Conservation (phyloP, 2,888 invertebrate genomes). For the Nephrotoma appendiculata region DNA sequence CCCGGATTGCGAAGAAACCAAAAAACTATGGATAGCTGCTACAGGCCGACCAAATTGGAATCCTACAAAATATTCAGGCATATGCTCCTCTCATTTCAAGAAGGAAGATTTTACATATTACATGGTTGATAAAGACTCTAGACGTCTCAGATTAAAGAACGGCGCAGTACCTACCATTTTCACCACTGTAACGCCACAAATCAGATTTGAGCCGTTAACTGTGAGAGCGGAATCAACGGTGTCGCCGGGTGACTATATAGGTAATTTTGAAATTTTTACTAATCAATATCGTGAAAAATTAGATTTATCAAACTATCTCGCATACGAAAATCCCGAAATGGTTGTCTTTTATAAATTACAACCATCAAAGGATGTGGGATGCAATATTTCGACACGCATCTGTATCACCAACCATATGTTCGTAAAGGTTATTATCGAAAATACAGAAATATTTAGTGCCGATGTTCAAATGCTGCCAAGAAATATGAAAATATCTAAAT, state of each 20-base stretch:
- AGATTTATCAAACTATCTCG: not conserved
- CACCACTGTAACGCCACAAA: not conserved
- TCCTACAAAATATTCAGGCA: not conserved
- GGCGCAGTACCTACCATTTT: not conserved
- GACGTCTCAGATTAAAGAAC: not conserved
- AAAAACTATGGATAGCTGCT: not conserved
- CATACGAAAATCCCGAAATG: not conserved
- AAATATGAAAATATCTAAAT: not conserved
- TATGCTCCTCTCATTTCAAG: not conserved
- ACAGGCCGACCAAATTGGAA: not conserved
- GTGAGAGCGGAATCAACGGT: not conserved
- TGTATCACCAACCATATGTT: not conserved
- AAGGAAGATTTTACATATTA: not conserved
- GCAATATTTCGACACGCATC: not conserved
- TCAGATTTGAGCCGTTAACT: too few relatives aligned
- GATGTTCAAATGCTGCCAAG: not conserved
- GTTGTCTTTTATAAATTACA: not conserved
- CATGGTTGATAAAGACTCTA: not conserved
- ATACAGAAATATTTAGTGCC: not conserved
- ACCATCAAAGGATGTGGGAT: not conserved
- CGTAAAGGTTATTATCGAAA: not conserved
- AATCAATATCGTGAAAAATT: not conserved
- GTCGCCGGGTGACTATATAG: not conserved
- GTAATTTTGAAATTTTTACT: not conserved
- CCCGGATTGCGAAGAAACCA: not conserved